A percentile compares a stretch with the other conserved stretches of the same genome.
These are phyloP conservation scores for Trissonchulus latispiculum DNA, from an alignment of 2,888 invertebrate species.

Conservation along the genomic window DNA sequence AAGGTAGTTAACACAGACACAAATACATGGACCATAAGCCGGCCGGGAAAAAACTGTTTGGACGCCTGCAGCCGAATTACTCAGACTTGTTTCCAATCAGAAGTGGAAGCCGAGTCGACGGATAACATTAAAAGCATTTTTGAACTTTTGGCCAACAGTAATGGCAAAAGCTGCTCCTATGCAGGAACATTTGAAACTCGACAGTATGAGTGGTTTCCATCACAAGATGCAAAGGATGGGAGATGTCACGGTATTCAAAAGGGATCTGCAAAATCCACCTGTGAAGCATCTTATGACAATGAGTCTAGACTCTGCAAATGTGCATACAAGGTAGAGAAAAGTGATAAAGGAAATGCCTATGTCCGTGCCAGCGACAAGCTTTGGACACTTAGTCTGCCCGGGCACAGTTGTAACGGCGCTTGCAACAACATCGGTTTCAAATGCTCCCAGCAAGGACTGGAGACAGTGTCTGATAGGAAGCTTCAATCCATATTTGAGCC, in stretches of 20 bases:
- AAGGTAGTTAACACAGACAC: not conserved
- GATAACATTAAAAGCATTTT: not conserved
- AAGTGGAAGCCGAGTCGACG: not conserved
- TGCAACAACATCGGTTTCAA: not conserved
- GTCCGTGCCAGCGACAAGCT: no score
- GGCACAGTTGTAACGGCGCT: not conserved
- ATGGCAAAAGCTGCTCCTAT: not conserved
- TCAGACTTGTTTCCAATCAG: not conserved
- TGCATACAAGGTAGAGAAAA: not conserved
- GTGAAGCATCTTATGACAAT: not conserved
- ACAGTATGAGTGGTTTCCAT: not conserved
- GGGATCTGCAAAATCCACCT: not conserved
- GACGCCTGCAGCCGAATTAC: not conserved
- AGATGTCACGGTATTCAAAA: not conserved
- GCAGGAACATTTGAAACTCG: not conserved
- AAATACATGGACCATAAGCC: not conserved
- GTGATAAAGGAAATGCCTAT: no score
- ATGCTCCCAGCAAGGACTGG: not conserved
- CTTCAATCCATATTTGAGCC: not conserved
- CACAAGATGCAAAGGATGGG: not conserved
- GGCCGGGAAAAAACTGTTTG: not conserved
- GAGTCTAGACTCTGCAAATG: not conserved
- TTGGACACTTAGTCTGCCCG: not conserved
- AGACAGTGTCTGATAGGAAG: not conserved
- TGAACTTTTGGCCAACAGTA: not conserved